Evolutionary conservation across 2,113 vertebrate genomes (phyloP), one percentile per base, ranked within the genome.

Genomic region (Coturnix japonica): DNA sequence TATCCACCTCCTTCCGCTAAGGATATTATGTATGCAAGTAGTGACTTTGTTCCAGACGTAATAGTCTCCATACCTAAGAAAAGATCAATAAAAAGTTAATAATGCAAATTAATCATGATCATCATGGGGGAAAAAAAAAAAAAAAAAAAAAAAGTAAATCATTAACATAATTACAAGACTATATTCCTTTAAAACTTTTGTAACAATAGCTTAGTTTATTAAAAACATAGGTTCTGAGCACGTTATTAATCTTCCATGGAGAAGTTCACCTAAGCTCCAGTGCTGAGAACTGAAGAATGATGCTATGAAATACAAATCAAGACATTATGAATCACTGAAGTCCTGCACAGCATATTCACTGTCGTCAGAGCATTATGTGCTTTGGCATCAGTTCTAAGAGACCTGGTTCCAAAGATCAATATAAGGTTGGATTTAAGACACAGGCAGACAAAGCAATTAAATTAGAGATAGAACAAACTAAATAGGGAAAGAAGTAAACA

Each of bases 11-110:
- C 98, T 98, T 61, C 99, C 99, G 72, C 99, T 99, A 75, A 99
- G 99, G 95, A 99, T 99, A 97, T 99, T 99, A 97, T 99, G 99
- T 87, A 99, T 99, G 59, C 99, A 99, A 9, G 99, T 99, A 87
- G 99, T 99, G 96, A 99, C 99, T 97, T 99, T 99, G 97, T 99
- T 99, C 99, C 99, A 99, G 91, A 99, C 98, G 43, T 99, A 99
- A 94, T 98, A 98, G 96, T 99, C 99, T 90, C 99, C 98, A 43
- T 98, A 99, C 96, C 99, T 99, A 79, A 69, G 60, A 87, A 90
- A 13, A 96, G 43, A 89, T 96, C 97, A 98, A 80, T 72, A 96
- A 57, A 60, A 33, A 70, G 49, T 65, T 84, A 54, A 46, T 53
- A 89, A 85, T 19, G 78, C 61, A 41, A 6, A 78, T 79, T 89